Conservation (phyloP, 2,888 invertebrate genomes). For the Coelinius sp. region DNA sequence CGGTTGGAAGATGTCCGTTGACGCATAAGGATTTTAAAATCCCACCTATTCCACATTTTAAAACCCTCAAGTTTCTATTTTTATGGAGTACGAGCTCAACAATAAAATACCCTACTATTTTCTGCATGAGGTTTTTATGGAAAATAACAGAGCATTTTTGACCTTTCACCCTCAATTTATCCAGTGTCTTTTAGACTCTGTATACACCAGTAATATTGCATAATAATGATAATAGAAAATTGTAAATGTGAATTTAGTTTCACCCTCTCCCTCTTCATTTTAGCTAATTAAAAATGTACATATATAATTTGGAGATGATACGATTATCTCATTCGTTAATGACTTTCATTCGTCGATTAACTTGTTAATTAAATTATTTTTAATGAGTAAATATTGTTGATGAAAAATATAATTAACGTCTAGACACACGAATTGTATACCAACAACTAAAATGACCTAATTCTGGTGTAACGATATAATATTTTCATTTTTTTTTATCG, state of each 20-base stretch:
- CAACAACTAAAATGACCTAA: slow-evolving; percentile 1
- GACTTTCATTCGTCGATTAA: too few species aligned
- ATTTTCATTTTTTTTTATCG: slow-evolving; percentile 2
- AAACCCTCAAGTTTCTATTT: not conserved
- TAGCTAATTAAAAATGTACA: not conserved
- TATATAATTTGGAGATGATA: too few species aligned
- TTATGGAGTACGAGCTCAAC: not conserved
- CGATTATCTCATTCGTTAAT: too few species aligned
- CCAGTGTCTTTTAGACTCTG: not conserved
- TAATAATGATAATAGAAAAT: not conserved
- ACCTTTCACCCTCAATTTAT: not conserved
- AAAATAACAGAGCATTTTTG: not conserved
- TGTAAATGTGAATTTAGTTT: not conserved
- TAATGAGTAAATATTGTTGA: not conserved
- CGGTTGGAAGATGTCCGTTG: slow-evolving; percentile 36
- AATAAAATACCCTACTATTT: slow-evolving; percentile 7
- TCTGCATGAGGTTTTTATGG: slow-evolving; percentile 10
- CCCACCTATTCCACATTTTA: not conserved
- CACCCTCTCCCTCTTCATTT: not conserved
- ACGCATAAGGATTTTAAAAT: slow-evolving; percentile 39
- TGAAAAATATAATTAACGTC: not conserved
- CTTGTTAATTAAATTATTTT: not conserved
- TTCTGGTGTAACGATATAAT: not conserved
- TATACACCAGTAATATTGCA: slow-evolving; percentile 6
- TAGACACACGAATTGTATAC: not conserved